These are phyloP conservation scores for Cyanoramphus novaezelandiae DNA, from an alignment of 2,113 vertebrate species.

Conservation along the genomic window DNA sequence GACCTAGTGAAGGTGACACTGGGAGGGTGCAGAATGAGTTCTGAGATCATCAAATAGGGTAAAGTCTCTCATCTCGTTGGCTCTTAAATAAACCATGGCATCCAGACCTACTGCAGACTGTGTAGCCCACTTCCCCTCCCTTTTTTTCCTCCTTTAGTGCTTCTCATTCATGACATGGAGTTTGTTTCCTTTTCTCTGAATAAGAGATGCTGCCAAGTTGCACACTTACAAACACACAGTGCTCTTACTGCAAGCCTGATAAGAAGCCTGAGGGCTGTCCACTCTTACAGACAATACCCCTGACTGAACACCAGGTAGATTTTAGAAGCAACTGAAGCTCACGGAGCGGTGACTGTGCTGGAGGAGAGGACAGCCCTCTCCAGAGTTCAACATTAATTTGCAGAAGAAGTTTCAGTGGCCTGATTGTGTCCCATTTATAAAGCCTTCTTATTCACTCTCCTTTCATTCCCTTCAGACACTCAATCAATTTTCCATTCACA, in stretches of 20 bases:
- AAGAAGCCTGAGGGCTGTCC: background rate
- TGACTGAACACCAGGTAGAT: background rate
- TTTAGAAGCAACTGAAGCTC: background rate
- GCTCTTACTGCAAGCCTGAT: background rate
- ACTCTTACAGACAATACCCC: background rate
- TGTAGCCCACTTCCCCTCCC: accelerated
- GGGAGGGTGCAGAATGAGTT: background rate
- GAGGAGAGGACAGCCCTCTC: background rate
- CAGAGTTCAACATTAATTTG: background rate
- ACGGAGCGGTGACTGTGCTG: background rate
- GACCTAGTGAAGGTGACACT: background rate
- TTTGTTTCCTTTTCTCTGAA: background rate
- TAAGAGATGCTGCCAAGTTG: background rate
- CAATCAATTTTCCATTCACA: constrained; percentile 24
- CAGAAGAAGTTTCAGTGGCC: background rate
- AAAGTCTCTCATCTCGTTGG: accelerated
- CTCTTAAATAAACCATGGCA: background rate
- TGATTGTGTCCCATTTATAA: background rate
- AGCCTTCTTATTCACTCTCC: background rate
- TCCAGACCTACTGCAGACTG: background rate
- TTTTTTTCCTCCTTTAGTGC: background rate
- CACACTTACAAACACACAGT: background rate
- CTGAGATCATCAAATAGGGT: background rate
- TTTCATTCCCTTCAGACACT: constrained; percentile 4
- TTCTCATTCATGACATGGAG: background rate